Conservation (phyloP, 2,113 vertebrate genomes). For the Triplophysa rosa region DNA sequence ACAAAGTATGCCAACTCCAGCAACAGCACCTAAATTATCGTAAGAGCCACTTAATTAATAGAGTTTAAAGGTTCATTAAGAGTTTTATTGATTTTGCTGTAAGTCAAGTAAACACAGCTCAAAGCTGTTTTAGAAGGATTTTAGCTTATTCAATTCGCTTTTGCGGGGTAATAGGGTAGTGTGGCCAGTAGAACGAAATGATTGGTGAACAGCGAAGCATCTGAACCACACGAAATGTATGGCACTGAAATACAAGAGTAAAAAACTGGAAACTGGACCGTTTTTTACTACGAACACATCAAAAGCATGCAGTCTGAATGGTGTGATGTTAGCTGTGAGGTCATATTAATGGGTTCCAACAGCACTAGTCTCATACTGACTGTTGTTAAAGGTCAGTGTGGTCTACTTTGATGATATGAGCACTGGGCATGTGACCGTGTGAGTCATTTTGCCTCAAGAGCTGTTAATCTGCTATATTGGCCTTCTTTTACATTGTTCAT, state of each 20-base stretch:
- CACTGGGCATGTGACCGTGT: not conserved
- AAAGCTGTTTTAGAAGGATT: not conserved
- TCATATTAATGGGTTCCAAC: slow-evolving; percentile 28
- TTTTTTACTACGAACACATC: slow-evolving; percentile 37
- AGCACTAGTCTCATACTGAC: slow-evolving; percentile 51
- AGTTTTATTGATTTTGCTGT: not conserved
- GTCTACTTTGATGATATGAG: slow-evolving; percentile 39
- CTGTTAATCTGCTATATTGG: slow-evolving; percentile 3
- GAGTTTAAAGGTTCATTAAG: not conserved
- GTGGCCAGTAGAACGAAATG: no score
- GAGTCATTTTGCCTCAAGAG: slow-evolving; percentile 28
- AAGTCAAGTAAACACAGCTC: not conserved
- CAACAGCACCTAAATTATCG: not conserved
- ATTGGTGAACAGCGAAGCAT: not conserved
- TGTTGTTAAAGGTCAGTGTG: slow-evolving; percentile 46
- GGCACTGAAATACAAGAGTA: no score
- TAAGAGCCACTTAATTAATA: not conserved
- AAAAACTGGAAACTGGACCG: no score
- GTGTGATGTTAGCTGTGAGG: slow-evolving; percentile 50
- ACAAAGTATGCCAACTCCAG: not conserved
- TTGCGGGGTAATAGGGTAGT: not conserved
- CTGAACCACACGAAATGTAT: no score
- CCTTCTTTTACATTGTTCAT: not conserved
- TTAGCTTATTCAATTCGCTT: not conserved
- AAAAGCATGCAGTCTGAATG: slow-evolving; percentile 36